Base-by-base conservation (phyloP, 2,113 vertebrate species). In the Myrmecophaga tridactyla region DNA sequence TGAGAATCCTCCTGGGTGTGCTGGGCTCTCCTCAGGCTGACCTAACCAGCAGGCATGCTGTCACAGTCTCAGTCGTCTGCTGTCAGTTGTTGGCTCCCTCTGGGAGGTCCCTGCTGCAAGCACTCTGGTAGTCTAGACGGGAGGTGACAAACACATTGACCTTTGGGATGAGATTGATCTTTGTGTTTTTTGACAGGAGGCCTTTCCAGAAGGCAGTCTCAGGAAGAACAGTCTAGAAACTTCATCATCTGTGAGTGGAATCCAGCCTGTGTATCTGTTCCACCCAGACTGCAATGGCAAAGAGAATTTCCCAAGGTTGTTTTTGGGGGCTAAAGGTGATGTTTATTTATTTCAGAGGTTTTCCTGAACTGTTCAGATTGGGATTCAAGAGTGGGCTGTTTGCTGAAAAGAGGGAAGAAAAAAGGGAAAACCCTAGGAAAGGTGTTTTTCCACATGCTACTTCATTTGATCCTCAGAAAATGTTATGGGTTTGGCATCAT, bases 141-240 rank as follows among this genome's bases (percentile, higher is more conserved):
- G 95, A 97, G 97, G 95, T 97, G 95, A 97, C 97, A 97, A 94
- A 93, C 83, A 92, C 6, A 4, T 80, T 97, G 96, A 97, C 96
- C 92, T 97, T 97, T 96, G 90, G 82, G 90, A 94, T 0, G 20
- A 89, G 94, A 97, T 95, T 92, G 90, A 96, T 96, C 90, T 96
- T 69, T 17, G 27, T 60, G 48, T 76, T 84, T 97, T 94, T 80
- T 96, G 96, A 94, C 92, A 89, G 58, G 63, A 96, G 58, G 65
- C 58, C 86, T 95, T 96, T 96, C 90, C 97, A 96, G 96, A 97
- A 84, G 7, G 21, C 34, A 80, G 56, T 81, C 90, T 90, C 70
- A 20, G 90, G 86, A 94, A 92, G 36, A 90, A 72, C 17, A 62
- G 89, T 78, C 53, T 81, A 90, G 70, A 95, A 89, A 58, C 53